Evolutionary conservation across 2,888 invertebrate genomes (phyloP).

Genomic region (Odontocerum albicorne): DNA sequence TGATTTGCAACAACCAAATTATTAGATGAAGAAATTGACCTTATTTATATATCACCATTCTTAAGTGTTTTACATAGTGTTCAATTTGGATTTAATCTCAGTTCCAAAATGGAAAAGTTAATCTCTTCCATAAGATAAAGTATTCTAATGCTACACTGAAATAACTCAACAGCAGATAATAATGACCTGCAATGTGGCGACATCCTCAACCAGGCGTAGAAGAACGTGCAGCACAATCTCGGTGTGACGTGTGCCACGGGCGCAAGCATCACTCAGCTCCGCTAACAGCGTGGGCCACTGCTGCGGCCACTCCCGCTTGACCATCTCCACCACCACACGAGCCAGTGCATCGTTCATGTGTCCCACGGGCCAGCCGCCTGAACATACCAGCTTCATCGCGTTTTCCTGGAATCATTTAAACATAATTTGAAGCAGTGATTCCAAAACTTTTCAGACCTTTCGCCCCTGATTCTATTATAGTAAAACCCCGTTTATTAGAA

Average conservation of each 20-base stretch:
- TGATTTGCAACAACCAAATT: no score
- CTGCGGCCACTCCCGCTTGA: conserved; percentile 97
- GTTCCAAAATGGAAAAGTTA: no score
- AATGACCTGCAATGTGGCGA: conserved; percentile 86
- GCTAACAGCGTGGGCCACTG: conserved; percentile 87
- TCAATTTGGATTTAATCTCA: no score
- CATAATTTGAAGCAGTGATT: neutral
- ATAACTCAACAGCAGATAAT: no score
- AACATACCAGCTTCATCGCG: conserved; percentile 82
- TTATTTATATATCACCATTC: no score
- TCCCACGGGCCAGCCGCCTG: conserved; percentile 72
- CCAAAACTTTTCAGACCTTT: neutral
- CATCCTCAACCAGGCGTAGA: conserved; percentile 89
- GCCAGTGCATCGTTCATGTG: conserved; percentile 86
- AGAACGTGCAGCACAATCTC: conserved; percentile 89
- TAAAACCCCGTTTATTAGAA: neutral
- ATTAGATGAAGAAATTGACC: no score
- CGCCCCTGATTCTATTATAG: neutral
- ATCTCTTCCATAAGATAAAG: no score
- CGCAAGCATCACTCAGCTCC: conserved; percentile 81
- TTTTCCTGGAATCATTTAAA: conserved; percentile 62
- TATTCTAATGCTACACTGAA: no score
- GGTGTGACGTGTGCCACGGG: conserved; percentile 83
- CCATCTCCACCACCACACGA: conserved; percentile 94
- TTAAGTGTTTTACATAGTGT: no score